Evolutionary conservation across 2,888 invertebrate genomes (phyloP), one percentile per base, ranked within the genome.

Genomic region (Dione juno): DNA sequence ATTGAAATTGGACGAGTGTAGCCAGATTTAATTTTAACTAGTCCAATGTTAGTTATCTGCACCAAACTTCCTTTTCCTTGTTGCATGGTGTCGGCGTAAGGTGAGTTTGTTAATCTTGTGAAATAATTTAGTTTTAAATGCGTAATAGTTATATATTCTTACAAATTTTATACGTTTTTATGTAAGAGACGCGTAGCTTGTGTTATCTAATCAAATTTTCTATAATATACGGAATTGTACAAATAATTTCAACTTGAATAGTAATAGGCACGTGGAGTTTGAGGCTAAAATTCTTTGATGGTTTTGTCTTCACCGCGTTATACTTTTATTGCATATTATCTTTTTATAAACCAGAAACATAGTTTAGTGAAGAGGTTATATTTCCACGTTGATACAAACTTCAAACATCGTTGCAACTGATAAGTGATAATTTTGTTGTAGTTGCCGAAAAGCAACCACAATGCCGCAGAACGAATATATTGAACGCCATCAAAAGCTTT

Each of bases 391-490:
- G 68, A 71, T 19, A 67, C 54, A 54, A 10, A 57, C 19, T 11
- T 11, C 40, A 69, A 70, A 68, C 71, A 66, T 74, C 68, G 45
- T 77, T 74, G 73, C 78, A 76, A 80, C 84, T 88, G 81, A 83
- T 81, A 81, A 81, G 80, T 84, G 77, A 81, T 81, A 81, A 85
- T 91, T 92, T 93, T 93, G 92, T 93, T 92, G 89, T 93, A 93
- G 92, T 92, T 89, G 90, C 90, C 90, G 93, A 82, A 87, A 88
- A 92, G 88, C 92, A 91, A 88, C 90, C 91, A 94, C 85, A 89
- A 98, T 98, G 99, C 99, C 99, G 86, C 99, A 99, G 95, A 99
- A 99, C 95, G 99, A 99, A 93, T 98, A 99, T 89, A 99, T 99
- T 93, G 99, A 99, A 83, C 96, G 99, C 76, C 98, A 99, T 89